Percentiles rank a stretch among this genome's conserved stretches.
phyloP scores from a whole-genome alignment of 2,888 invertebrate genomes.

The Acanthococcus lagerstroemiae region DNA sequence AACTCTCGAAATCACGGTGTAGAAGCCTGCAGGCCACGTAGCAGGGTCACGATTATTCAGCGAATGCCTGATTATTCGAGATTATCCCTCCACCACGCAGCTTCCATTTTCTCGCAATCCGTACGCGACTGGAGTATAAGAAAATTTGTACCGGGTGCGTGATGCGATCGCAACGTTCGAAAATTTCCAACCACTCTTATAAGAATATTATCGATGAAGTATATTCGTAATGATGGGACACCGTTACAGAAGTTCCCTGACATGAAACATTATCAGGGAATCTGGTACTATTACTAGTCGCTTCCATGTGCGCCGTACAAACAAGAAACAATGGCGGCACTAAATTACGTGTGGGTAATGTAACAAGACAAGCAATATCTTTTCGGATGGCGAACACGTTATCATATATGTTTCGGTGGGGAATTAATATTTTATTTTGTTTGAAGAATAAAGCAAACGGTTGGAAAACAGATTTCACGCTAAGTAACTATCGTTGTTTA shows the following conservation, averaged over 20 bases:
- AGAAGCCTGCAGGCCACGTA: too few relatives aligned
- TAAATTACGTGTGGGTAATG: constrained; percentile 1
- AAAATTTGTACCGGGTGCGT: too few relatives aligned
- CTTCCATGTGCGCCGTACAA: not conserved
- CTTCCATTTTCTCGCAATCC: too few relatives aligned
- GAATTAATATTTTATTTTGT: not conserved
- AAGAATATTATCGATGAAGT: too few relatives aligned
- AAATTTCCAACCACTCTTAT: too few relatives aligned
- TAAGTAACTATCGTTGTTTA: constrained; percentile 1
- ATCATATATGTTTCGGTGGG: not conserved
- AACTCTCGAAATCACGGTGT: too few relatives aligned
- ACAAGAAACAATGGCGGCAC: constrained; percentile 1
- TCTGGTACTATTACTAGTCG: not conserved
- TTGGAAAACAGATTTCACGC: not conserved
- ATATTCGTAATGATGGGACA: too few relatives aligned
- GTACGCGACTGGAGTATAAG: too few relatives aligned
- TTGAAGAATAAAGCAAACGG: not conserved
- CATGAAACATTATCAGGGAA: not conserved
- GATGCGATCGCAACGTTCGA: too few relatives aligned
- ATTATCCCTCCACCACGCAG: too few relatives aligned
- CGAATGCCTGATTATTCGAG: too few relatives aligned
- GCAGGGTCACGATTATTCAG: too few relatives aligned
- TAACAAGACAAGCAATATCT: not conserved
- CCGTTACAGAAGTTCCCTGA: not conserved
- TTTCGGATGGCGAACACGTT: not conserved